A percentile compares a stretch with the other conserved stretches of the same genome.
phyloP scores from a whole-genome alignment of 1,140 invertebrate genomes.

The Cecropterus lyciades region DNA sequence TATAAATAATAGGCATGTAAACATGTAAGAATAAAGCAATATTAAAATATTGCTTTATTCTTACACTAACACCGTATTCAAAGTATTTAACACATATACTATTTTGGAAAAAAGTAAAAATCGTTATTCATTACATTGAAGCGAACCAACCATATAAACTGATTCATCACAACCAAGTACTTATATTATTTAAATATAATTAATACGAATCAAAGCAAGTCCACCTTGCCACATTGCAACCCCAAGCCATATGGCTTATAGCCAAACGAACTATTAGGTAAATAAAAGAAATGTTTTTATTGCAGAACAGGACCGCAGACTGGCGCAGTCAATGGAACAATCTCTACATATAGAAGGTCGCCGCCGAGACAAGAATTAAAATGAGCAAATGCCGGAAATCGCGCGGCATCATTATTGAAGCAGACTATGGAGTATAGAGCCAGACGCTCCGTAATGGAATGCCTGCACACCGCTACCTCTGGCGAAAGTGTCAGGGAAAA shows the following conservation, averaged over 20 bases:
- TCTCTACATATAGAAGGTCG: slow-evolving; percentile 12
- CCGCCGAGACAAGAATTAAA: slow-evolving; percentile 23
- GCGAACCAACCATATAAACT: too few species aligned
- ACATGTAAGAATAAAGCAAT: too few species aligned
- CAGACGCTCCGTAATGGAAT: slow-evolving; percentile 11
- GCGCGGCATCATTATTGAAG: slow-evolving; percentile 13
- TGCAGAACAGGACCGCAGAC: neutral
- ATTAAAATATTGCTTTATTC: too few species aligned
- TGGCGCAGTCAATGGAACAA: slow-evolving; percentile 10
- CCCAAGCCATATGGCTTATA: neutral
- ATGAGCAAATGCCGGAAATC: slow-evolving; percentile 27
- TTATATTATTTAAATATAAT: too few species aligned
- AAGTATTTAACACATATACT: too few species aligned
- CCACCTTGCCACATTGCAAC: neutral
- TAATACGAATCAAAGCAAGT: too few species aligned
- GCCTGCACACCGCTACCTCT: neutral
- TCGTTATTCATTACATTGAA: too few species aligned
- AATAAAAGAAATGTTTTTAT: neutral
- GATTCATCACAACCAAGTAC: too few species aligned
- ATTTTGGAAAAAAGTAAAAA: too few species aligned
- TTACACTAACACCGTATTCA: too few species aligned
- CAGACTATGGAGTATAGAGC: neutral
- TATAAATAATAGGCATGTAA: too few species aligned
- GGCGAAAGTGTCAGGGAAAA: slow-evolving; percentile 10
- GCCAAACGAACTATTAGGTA: neutral